Base-by-base conservation (phyloP, 2,888 invertebrate genomes). In the Lithophane leautieri region DNA sequence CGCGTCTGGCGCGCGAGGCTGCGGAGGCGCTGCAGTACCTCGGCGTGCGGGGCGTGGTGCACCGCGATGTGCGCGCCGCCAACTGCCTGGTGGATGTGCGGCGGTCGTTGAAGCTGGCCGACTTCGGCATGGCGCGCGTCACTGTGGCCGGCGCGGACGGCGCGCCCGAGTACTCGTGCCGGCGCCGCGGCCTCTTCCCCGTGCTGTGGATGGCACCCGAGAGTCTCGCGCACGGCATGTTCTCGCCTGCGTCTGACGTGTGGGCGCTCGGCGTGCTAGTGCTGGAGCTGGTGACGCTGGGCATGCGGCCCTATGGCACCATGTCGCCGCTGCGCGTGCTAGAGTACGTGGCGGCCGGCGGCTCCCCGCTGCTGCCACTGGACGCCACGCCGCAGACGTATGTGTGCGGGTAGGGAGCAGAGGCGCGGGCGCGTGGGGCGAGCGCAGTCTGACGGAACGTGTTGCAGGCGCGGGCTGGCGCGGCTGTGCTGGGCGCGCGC, bases 201-300 rank as follows among this genome's bases (percentile, higher is more conserved):
- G 98, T 98, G 3, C 96, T 98, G 80, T 99, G 99, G 98, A 99
- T 99, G 99, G 98, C 99, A 0, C 99, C 99, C 0, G 99, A 99
- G 94, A 98, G 98, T 86, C 94, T 99, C 52, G 97, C 97, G 2
- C 94, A 97, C 28, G 99, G 99, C 3, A 96, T 98, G 75, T 99
- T 98, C 92, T 98, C 98, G 0, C 97, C 98, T 14, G 97, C 98
- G 56, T 98, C 98, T 0, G 99, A 99, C 93, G 97, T 98, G 60
- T 99, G 99, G 99, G 98, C 98, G 76, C 98, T 97, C 90, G 99
- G 99, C 25, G 98, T 99, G 65, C 96, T 99, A 4, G 94, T 98
- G 11, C 98, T 98, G 89, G 98, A 98, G 94, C 97, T 99, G 76
- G 97, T 98, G 76, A 98, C 99, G 2, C 98, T 99, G 92, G 99